Base-by-base conservation (phyloP, 1,140 invertebrate species). In the Drosophila lacertosa region DNA sequence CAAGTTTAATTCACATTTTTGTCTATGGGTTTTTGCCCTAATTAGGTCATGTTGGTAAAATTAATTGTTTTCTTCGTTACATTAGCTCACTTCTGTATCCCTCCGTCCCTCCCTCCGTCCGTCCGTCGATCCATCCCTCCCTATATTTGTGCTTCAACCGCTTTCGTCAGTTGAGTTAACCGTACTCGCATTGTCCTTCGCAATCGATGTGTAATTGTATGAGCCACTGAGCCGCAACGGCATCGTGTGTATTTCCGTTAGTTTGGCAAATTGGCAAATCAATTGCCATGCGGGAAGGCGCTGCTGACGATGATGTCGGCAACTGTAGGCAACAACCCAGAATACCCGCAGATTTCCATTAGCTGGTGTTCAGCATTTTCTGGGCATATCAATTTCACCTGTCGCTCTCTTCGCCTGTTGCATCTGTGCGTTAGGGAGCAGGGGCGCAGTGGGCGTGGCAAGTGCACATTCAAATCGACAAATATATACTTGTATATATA, bases 241-340 rank as follows among this genome's bases (percentile, higher is more conserved):
- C 57, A n/a, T 65, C 33, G 15, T 50, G 50, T 32, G 50, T 48
- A 39, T 42, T 55, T 55, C 53, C 32, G 75, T 81, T 82, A 73
- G 51, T 74, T 77, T 68, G 69, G 33, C 60, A 74, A 81, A 77
- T 81, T 81, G 77, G 48, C 73, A 81, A 82, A 81, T 82, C 78
- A 81, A 81, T 82, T 82, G 78, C 48, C 69, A n/a, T 37, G 50
- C 15, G 48, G 44, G 59, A 53, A 11, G 20, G 13, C 37, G 10
- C 10, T 9, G 26, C 50, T 65, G 37, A 26, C 20, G 59, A 42
- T 48, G 50, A 69, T 55, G 26, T 33, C 15, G 42, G 42, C 45
- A 70, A 18, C 58, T 69, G 35, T 42, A 42, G 10, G 11, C 42
- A 33, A 13, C n/a, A 15, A 3, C 22, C 11, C 4, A 2, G 4